Conservation (phyloP, 2,113 vertebrate species). For the Ceyx melanurus region DNA sequence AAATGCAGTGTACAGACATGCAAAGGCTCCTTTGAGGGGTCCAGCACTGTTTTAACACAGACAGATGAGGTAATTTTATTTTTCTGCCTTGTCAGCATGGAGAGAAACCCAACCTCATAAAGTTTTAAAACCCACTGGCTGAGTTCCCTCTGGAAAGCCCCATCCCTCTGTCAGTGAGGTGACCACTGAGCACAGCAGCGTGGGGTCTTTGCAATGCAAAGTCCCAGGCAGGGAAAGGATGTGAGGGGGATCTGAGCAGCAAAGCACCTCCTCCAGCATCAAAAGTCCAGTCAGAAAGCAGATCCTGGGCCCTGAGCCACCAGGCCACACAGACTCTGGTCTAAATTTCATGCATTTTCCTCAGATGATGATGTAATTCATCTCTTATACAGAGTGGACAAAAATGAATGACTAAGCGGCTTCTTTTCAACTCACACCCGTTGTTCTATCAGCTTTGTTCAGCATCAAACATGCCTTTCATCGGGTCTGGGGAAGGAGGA, state of each 20-base stretch:
- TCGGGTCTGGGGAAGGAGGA: neutral
- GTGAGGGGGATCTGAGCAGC: neutral
- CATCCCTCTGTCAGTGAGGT: accelerated
- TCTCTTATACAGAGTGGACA: neutral
- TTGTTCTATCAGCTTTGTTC: conserved; percentile 12
- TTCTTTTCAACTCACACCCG: neutral
- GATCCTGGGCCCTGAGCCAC: neutral
- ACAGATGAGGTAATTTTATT: neutral
- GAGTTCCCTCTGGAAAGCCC: neutral
- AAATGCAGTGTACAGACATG: neutral
- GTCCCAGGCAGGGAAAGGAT: neutral
- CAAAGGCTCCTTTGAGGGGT: neutral
- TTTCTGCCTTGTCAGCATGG: accelerated
- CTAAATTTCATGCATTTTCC: conserved; percentile 16
- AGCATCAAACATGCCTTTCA: neutral
- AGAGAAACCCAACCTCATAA: neutral
- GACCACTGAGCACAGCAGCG: accelerated
- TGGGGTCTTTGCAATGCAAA: accelerated
- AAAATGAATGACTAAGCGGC: conserved; percentile 39
- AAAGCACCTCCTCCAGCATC: neutral
- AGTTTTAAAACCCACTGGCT: neutral
- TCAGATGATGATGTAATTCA: conserved; percentile 27
- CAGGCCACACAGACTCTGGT: neutral
- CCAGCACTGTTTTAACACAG: neutral
- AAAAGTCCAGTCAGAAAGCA: neutral